A percentile compares a stretch with the other conserved stretches of the same genome.
These are phyloP conservation scores for Spisula subtruncata DNA, from an alignment of 2,888 invertebrate genomes.

Conservation along the genomic window DNA sequence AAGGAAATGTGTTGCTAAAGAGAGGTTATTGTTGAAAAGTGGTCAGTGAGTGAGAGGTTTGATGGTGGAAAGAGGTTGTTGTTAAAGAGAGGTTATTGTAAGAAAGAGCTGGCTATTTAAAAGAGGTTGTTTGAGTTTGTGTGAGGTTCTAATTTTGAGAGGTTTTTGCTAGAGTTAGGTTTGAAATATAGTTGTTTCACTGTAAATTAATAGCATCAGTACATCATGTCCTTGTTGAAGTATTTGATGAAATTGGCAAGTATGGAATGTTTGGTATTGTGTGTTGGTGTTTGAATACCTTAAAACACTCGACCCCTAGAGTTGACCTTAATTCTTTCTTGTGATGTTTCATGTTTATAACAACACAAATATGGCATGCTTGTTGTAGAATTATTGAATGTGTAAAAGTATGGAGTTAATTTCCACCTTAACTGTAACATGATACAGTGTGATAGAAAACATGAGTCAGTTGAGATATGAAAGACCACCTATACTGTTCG, in stretches of 20 bases:
- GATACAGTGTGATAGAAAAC: neutral
- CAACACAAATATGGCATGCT: neutral
- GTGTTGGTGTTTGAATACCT: neutral
- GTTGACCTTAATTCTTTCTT: neutral
- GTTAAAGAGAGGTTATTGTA: too few species aligned
- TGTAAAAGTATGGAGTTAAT: neutral
- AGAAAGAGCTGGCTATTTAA: too few species aligned
- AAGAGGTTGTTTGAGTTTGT: too few species aligned
- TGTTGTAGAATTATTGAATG: neutral
- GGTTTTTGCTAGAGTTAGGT: too few species aligned
- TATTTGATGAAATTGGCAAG: neutral
- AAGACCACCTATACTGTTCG: neutral
- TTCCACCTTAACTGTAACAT: neutral
- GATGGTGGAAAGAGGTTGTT: too few species aligned
- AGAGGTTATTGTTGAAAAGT: too few species aligned
- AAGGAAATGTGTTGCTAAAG: too few species aligned
- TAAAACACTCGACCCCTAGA: neutral
- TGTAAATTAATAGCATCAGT: neutral
- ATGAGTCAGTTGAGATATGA: neutral
- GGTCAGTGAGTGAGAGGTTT: too few species aligned
- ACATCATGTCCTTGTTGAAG: neutral
- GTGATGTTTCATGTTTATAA: neutral
- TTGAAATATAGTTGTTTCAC: neutral
- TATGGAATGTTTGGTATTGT: neutral
- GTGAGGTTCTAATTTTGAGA: too few species aligned